Conservation (phyloP, 2,888 invertebrate species). For the Drosophila mettleri region DNA sequence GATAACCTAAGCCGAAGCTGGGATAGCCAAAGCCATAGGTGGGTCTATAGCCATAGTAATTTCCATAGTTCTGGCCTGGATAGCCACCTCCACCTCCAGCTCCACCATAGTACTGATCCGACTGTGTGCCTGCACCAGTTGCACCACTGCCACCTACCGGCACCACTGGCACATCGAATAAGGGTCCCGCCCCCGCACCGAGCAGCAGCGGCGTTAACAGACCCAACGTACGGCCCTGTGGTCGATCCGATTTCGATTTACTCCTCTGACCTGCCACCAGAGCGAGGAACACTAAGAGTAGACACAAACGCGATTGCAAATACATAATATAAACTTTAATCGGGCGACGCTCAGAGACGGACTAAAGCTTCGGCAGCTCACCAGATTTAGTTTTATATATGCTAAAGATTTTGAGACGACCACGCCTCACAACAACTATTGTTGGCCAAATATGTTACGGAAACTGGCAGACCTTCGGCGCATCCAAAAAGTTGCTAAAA, state of each 20-base stretch:
- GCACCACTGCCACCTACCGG: slow-evolving; percentile 16
- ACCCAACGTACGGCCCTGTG: slow-evolving; percentile 68
- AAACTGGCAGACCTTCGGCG: slow-evolving; percentile 71
- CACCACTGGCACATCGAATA: slow-evolving; percentile 50
- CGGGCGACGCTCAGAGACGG: slow-evolving; percentile 25
- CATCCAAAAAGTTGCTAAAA: slow-evolving; percentile 14
- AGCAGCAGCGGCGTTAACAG: slow-evolving; percentile 60
- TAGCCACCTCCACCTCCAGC: slow-evolving; percentile 20
- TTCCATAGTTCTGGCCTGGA: slow-evolving; percentile 35
- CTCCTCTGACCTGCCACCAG: slow-evolving; percentile 39
- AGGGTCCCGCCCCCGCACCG: slow-evolving; percentile 31
- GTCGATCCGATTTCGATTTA: slow-evolving; percentile 16
- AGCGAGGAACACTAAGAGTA: slow-evolving; percentile 41
- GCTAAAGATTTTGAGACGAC: slow-evolving; percentile 2
- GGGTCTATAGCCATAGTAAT: slow-evolving; percentile 35
- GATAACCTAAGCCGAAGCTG: slow-evolving; percentile 22
- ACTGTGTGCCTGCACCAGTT: slow-evolving; percentile 48
- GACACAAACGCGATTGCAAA: slow-evolving; percentile 34
- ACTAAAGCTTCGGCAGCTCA: slow-evolving; percentile 52
- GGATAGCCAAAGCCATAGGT: slow-evolving; percentile 23
- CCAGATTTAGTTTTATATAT: slow-evolving; percentile 62
- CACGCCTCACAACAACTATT: slow-evolving; percentile 48
- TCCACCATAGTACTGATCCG: slow-evolving; percentile 58
- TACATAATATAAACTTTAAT: slow-evolving; percentile 47
- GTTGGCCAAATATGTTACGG: slow-evolving; percentile 65